Evolutionary conservation across 2,113 vertebrate genomes (phyloP), one percentile per base, ranked within the genome.

Genomic region (Acanthochromis polyacanthus): DNA sequence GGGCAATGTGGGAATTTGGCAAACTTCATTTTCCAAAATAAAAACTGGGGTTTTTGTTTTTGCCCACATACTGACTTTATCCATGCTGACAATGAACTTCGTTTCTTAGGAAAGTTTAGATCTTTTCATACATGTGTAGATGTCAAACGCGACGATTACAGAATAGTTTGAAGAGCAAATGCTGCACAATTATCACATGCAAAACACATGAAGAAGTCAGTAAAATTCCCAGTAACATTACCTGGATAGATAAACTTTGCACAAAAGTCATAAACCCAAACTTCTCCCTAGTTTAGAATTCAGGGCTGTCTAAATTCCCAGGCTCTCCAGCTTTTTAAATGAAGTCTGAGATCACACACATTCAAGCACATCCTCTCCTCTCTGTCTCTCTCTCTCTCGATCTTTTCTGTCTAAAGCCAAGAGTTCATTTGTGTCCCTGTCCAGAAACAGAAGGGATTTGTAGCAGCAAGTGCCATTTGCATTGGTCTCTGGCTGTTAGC

Each of bases 401-500:
- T 51, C 22, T 48, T 20, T 30, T 30, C 58, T 16, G 40, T 73
- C 64, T 60, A 53, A 45, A 69, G 63, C 57, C 51, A 15, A 10
- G 22, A 46, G 52, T 78, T 74, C 52, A 62, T 71, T 76, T 61
- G 67, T 58, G 68, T 68, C 48, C 48, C 38, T 23, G 38, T 20
- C 52, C 23, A 69, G 70, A 69, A 61, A 59, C 22, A 3, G 50
- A 60, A 50, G 28, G 45, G 83, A 73, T 63, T 81, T 84, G 62
- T 57, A 68, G 59, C 50, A 77, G 67, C 10, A 71, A 22, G 17
- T 66, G 25, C 53, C 48, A 76, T 83, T 75, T 78, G 55, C 85
- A 78, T 78, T 36, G 55, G 59, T 75, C 25, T 57, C 72, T 3
- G 77, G 60, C 77, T 84, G 81, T 75, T 76, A 57, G 28, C 8